These are phyloP conservation scores for Patiria pectinifera DNA, from an alignment of 53 echinoderm and acorn worm genomes.

Conservation along the genomic window DNA sequence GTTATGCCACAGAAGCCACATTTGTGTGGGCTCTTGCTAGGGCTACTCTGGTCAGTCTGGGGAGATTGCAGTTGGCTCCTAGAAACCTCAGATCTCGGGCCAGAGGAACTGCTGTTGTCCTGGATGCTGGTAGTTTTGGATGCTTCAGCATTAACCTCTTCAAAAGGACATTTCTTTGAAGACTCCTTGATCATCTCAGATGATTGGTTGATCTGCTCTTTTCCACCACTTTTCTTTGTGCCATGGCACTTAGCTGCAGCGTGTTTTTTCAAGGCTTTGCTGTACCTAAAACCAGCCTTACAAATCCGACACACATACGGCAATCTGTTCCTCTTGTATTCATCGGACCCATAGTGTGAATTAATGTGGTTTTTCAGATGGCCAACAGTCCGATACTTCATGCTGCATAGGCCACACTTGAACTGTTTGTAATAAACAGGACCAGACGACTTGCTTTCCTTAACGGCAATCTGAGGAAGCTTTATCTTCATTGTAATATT, in stretches of 20 bases:
- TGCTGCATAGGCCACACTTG: conserved; percentile 46
- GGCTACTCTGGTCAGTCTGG: neutral
- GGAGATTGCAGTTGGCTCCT: neutral
- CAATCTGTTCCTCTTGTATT: conserved; percentile 20
- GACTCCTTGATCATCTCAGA: neutral
- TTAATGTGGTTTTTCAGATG: conserved; percentile 45
- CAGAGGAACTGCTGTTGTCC: neutral
- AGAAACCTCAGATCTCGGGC: neutral
- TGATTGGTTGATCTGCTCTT: neutral
- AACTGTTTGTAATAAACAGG: neutral
- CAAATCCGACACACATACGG: conserved; percentile 45
- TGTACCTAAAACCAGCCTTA: neutral
- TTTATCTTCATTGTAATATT: neutral
- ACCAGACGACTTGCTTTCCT: neutral
- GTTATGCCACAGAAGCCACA: conserved; percentile 34
- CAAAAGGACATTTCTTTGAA: neutral
- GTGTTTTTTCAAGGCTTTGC: conserved; percentile 13
- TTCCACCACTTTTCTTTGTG: neutral
- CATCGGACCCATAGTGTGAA: conserved; percentile 29
- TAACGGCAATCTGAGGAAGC: neutral
- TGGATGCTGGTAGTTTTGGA: neutral
- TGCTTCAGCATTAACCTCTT: neutral
- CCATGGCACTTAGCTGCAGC: neutral
- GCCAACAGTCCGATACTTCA: neutral
- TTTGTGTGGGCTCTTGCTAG: neutral